Conservation (phyloP, 2,888 invertebrate genomes). For the Diaprepes abbreviatus region DNA sequence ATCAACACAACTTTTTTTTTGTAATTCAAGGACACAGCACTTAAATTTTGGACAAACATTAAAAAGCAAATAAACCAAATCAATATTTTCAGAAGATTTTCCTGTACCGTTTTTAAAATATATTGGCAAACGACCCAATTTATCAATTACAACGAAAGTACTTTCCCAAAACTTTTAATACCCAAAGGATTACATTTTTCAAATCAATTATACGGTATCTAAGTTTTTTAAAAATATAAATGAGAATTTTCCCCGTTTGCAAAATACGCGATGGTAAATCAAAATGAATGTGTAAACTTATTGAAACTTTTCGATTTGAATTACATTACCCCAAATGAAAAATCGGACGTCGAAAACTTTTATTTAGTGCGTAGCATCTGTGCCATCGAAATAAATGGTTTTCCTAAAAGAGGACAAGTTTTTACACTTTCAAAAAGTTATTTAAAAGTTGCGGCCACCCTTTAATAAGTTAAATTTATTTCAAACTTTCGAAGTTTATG, state of each 20-base stretch:
- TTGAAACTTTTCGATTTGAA: constrained; percentile 57
- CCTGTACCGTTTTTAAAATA: no score
- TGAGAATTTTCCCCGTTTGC: neutral
- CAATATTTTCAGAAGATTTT: no score
- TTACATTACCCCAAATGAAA: constrained; percentile 53
- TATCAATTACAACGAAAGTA: no score
- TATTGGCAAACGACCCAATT: no score
- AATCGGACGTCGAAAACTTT: constrained; percentile 12
- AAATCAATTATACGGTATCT: neutral
- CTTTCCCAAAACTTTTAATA: no score
- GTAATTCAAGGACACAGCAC: no score
- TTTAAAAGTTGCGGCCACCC: neutral
- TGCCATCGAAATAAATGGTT: constrained; percentile 5
- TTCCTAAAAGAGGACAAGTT: constrained; percentile 12
- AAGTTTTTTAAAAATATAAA: constrained; percentile 3
- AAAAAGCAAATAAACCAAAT: no score
- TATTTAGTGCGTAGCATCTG: constrained; percentile 24
- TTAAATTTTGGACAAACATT: no score
- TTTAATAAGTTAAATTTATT: neutral
- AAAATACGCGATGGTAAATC: neutral
- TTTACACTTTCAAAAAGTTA: constrained; percentile 13
- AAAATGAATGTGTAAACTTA: constrained; percentile 54
- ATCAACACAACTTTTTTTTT: no score
- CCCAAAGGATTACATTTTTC: no score
- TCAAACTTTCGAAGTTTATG: neutral